These are phyloP conservation scores for Brachystomella parvula DNA, from an alignment of 1,140 invertebrate genomes.

Conservation along the genomic window DNA sequence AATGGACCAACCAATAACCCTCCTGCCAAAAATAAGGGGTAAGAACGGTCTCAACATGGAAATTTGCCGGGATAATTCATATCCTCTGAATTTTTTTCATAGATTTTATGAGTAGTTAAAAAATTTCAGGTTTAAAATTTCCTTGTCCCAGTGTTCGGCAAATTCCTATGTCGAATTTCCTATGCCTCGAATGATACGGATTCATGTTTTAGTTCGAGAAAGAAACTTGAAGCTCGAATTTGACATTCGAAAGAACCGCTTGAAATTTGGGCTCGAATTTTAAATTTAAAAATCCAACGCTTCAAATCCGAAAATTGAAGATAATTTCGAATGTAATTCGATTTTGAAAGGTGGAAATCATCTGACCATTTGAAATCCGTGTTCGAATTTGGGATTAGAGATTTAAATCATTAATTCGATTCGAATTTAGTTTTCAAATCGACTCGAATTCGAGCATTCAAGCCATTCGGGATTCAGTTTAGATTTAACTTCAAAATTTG, in stretches of 20 bases:
- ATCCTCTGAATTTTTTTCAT: no score
- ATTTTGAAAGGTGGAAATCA: neutral
- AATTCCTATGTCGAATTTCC: neutral
- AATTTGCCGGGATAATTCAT: no score
- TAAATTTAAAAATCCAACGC: neutral
- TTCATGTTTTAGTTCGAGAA: neutral
- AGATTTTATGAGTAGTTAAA: neutral
- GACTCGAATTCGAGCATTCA: no score
- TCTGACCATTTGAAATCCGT: neutral
- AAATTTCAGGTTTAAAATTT: neutral
- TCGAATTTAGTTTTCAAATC: no score
- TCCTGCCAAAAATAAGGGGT: slow-evolving; percentile 38
- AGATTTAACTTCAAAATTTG: no score
- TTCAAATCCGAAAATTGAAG: no score
- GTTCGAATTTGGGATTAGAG: no score
- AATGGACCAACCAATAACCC: slow-evolving; percentile 38
- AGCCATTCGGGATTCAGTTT: no score
- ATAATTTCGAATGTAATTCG: no score
- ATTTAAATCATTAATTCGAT: no score
- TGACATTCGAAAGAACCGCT: neutral
- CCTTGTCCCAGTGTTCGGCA: neutral
- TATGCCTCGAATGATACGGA: neutral
- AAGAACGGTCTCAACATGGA: no score
- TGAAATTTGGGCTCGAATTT: neutral
- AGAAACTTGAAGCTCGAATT: neutral